A percentile compares a stretch with the other conserved stretches of the same genome.
These are phyloP conservation scores for Lordiphosa stackelbergi DNA, from an alignment of 1,140 invertebrate species.

Conservation along the genomic window DNA sequence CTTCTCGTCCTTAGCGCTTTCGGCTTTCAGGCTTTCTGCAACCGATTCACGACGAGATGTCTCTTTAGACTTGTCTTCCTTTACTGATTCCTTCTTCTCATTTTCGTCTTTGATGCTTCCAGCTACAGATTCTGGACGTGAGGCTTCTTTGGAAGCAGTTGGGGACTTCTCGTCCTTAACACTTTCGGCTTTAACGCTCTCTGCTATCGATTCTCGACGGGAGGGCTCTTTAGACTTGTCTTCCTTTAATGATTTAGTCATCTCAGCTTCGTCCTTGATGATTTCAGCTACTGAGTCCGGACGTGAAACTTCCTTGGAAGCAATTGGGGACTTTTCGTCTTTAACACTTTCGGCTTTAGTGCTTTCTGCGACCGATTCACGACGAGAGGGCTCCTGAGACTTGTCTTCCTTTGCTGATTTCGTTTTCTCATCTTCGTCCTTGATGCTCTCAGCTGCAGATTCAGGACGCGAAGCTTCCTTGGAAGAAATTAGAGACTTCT, in stretches of 20 bases:
- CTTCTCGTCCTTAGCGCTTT: slow-evolving; percentile 9
- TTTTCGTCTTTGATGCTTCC: slow-evolving; percentile 15
- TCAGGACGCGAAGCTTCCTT: slow-evolving; percentile 4
- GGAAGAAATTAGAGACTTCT: not conserved
- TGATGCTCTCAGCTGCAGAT: slow-evolving; percentile 6
- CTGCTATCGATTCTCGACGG: slow-evolving; percentile 2
- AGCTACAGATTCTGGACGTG: slow-evolving; percentile 24
- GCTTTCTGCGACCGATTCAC: too few relatives aligned
- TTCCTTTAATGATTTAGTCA: too few relatives aligned
- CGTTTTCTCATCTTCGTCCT: not conserved
- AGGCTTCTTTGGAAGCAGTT: slow-evolving; percentile 18
- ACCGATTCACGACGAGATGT: slow-evolving; percentile 26
- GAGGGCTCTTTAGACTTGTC: too few relatives aligned
- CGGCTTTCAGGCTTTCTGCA: slow-evolving; percentile 21
- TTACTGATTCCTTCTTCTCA: not conserved
- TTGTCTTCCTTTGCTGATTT: too few relatives aligned
- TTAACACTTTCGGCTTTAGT: too few relatives aligned
- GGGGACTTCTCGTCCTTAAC: slow-evolving; percentile 9
- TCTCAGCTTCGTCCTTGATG: too few relatives aligned
- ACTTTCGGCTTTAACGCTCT: slow-evolving; percentile 11
- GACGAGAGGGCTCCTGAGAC: too few relatives aligned
- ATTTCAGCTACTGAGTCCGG: too few relatives aligned
- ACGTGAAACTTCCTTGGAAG: too few relatives aligned
- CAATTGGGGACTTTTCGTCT: too few relatives aligned
- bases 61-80: slow-evolving; percentile 11